Conservation (phyloP, 1,140 invertebrate species). For the Euwallacea similis region DNA sequence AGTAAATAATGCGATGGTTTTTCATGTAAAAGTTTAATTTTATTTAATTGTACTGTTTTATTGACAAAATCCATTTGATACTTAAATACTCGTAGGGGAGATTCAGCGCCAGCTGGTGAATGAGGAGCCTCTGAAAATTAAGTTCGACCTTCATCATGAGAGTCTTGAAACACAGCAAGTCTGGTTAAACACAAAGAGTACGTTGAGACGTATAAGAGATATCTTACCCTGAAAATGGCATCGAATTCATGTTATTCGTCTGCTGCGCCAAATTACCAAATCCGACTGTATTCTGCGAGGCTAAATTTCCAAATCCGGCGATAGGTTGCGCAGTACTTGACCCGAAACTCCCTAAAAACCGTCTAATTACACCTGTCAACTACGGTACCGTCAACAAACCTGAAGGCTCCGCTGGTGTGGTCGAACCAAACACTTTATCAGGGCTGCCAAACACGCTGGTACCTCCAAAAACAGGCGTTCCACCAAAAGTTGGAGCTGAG, state of each 20-base stretch:
- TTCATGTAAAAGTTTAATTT: background rate
- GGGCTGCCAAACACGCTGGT: constrained; percentile 57
- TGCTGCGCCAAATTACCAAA: constrained; percentile 63
- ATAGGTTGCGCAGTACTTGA: constrained; percentile 49
- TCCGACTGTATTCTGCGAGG: constrained; percentile 58
- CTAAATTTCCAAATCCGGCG: constrained; percentile 60
- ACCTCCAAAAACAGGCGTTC: constrained; percentile 57
- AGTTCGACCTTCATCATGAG: constrained; percentile 11
- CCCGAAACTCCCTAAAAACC: constrained; percentile 48
- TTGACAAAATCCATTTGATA: background rate
- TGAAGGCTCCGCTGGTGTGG: background rate
- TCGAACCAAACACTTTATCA: constrained; percentile 56
- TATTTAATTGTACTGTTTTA: background rate
- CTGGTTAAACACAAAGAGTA: background rate
- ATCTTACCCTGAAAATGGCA: constrained; percentile 55
- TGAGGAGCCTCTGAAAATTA: constrained; percentile 48
- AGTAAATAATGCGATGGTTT: background rate
- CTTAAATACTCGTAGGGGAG: background rate
- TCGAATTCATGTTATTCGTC: constrained; percentile 42
- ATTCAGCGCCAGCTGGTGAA: constrained; percentile 51
- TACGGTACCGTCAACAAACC: background rate
- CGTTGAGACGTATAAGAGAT: background rate
- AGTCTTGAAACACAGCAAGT: background rate
- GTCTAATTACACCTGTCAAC: background rate
- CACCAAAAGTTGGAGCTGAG: constrained; percentile 56